A percentile compares a stretch with the other conserved stretches of the same genome.
These are phyloP conservation scores for Nothoprocta perdicaria DNA, from an alignment of 2,113 vertebrate genomes.

Conservation along the genomic window DNA sequence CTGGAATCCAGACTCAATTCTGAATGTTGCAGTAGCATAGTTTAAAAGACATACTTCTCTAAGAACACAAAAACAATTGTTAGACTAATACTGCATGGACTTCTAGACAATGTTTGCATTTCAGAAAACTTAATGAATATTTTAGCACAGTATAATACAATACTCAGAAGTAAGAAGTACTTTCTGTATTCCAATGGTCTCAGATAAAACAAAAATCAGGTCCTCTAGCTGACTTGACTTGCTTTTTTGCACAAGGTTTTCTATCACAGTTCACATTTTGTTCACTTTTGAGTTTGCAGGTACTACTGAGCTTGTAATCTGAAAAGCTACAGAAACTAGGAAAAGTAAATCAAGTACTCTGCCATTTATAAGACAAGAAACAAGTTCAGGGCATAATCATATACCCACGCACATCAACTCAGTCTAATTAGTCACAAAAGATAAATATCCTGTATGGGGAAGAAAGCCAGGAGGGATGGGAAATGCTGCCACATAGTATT, in stretches of 20 bases:
- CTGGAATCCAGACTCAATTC: background rate
- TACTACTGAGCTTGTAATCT: background rate
- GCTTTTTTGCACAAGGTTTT: background rate
- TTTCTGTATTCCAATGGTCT: background rate
- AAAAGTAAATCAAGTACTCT: background rate
- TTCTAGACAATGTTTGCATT: background rate
- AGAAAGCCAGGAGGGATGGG: fast-evolving
- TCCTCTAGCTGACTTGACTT: background rate
- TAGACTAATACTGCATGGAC: background rate
- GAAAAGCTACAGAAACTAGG: background rate
- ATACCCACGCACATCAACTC: background rate
- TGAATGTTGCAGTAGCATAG: background rate
- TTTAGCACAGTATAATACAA: background rate
- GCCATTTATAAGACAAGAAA: background rate
- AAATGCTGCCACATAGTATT: background rate
- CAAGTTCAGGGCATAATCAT: background rate
- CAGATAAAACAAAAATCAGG: background rate
- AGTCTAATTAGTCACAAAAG: background rate
- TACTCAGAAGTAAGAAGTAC: background rate
- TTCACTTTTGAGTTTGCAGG: background rate
- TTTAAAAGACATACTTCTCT: background rate
- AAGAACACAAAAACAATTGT: background rate
- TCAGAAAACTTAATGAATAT: background rate
- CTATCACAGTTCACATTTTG: background rate
- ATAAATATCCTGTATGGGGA: no score